Conservation (phyloP, 1,140 invertebrate species). For the Drosophila navojoa region DNA sequence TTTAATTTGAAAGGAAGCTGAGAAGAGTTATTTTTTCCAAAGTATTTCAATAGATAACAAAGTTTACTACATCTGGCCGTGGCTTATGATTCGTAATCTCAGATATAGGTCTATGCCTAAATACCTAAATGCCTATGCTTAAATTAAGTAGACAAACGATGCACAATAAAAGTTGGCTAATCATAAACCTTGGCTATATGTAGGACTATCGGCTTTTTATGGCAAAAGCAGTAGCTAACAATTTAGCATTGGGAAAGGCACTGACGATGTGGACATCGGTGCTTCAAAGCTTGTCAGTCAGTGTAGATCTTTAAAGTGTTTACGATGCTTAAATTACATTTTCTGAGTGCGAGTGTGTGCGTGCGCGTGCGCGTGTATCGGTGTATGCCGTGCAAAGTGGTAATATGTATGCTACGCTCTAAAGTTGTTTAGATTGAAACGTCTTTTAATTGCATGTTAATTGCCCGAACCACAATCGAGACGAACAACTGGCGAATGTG, state of each 20-base stretch:
- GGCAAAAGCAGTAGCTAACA: conserved; percentile 14
- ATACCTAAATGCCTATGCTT: no score
- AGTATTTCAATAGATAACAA: no score
- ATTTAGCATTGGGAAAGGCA: conserved; percentile 42
- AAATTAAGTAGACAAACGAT: neutral
- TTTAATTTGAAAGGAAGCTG: no score
- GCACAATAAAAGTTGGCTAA: neutral
- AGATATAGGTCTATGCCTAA: no score
- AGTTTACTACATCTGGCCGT: no score
- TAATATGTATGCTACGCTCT: conserved; percentile 50
- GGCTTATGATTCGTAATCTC: no score
- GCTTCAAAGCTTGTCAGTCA: conserved; percentile 30
- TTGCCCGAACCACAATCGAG: conserved; percentile 58
- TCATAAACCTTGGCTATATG: conserved; percentile 11
- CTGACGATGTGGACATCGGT: conserved; percentile 24
- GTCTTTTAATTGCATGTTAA: conserved; percentile 82
- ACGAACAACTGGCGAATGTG: conserved; percentile 28
- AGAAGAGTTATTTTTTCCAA: no score
- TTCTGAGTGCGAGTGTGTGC: conserved; percentile 2
- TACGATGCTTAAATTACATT: conserved; percentile 44
- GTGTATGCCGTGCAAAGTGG: conserved; percentile 41
- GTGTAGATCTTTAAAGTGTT: conserved; percentile 41
- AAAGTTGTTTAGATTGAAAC: conserved; percentile 69
- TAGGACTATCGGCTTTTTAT: conserved; percentile 22
- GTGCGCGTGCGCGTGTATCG: conserved; percentile 7